Base-by-base conservation (phyloP, 1,140 invertebrate species). In the Anoplophora glabripennis region DNA sequence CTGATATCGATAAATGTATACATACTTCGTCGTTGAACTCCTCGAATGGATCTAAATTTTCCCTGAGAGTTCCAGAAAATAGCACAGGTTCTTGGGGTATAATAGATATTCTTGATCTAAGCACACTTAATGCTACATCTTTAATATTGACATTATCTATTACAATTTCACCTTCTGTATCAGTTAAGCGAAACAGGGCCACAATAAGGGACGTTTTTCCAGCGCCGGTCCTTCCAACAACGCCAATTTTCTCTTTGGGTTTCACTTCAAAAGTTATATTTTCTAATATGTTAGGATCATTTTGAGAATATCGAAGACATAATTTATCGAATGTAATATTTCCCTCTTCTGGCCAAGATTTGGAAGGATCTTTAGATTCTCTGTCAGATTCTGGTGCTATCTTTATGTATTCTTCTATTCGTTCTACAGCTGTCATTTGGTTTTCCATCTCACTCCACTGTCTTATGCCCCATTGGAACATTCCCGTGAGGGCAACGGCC, bases 21-120 rank as follows among this genome's bases (percentile, higher is more conserved):
- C 86, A 93, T 3, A 94, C 74, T 68, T 91, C 66, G 75, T 83
- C 79, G 67, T 94, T 74, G 67, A 86, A 86, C 14, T 78, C 73
- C 58, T 86, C 80, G 68, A 93, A 93, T 0, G 93, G 92, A 78
- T 95, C 93, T 64, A 96, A 77, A 75, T 96, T 95, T 66, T 86
- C 86, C 12, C 93, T 80, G 45, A 94, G 66, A 7, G 84, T 85
- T 0, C 89, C 91, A 9, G 86, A 88, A 74, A 94, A 95, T 0
- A 94, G 76, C 1, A 93, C 84, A 1, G 90, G 90, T 58, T 86
- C 88, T 76, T 94, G 92, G 7, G 93, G 92, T 63, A 93, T 92
- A 38, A 93, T 90, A 1, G 89, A 86, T 10, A 94, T 85, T 56
- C 82, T 83, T 0, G 81, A 80, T 48, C 92, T 78, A 1, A 95